A percentile compares a stretch with the other conserved stretches of the same genome.
Evolutionary conservation across 2,113 vertebrate species (phyloP).

Genomic region (Paradisaea rubra): DNA sequence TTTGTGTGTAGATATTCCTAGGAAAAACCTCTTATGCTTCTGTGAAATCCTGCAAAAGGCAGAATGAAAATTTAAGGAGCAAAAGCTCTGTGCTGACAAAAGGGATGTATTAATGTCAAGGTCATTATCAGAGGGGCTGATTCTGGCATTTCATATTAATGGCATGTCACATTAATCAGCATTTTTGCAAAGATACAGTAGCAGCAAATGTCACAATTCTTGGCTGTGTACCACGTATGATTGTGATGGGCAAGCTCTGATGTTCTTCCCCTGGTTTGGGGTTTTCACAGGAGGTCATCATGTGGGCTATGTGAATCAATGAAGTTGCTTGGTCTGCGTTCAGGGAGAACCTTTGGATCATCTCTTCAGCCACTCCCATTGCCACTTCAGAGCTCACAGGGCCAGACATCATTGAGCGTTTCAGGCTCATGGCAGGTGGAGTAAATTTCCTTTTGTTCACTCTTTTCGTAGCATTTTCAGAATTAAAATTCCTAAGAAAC

Average conservation of each 20-base stretch:
- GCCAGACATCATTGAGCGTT: neutral
- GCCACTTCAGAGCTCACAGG: slow-evolving; percentile 23
- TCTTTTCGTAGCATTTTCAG: neutral
- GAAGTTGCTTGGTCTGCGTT: slow-evolving; percentile 71
- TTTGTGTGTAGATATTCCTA: neutral
- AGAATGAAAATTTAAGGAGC: neutral
- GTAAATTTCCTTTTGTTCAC: slow-evolving; percentile 58
- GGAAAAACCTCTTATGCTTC: neutral
- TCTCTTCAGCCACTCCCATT: slow-evolving; percentile 49
- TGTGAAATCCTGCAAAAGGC: neutral
- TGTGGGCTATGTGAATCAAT: slow-evolving; percentile 61
- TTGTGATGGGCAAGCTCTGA: slow-evolving; percentile 54
- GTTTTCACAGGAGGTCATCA: slow-evolving; percentile 52
- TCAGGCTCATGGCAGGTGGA: slow-evolving; percentile 61
- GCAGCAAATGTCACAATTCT: neutral
- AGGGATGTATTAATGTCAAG: neutral
- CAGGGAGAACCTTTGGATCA: slow-evolving; percentile 59
- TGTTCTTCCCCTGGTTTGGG: neutral
- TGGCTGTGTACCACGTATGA: slow-evolving; percentile 68
- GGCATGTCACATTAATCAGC: neutral
- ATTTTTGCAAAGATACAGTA: neutral
- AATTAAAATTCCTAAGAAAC: slow-evolving; percentile 38
- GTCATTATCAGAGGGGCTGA: neutral
- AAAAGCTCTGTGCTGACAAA: neutral
- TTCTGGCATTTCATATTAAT: neutral